Percentiles rank a stretch among this genome's conserved stretches.
These are phyloP conservation scores for Zingel zingel DNA, from an alignment of 2,113 vertebrate genomes.

Conservation along the genomic window DNA sequence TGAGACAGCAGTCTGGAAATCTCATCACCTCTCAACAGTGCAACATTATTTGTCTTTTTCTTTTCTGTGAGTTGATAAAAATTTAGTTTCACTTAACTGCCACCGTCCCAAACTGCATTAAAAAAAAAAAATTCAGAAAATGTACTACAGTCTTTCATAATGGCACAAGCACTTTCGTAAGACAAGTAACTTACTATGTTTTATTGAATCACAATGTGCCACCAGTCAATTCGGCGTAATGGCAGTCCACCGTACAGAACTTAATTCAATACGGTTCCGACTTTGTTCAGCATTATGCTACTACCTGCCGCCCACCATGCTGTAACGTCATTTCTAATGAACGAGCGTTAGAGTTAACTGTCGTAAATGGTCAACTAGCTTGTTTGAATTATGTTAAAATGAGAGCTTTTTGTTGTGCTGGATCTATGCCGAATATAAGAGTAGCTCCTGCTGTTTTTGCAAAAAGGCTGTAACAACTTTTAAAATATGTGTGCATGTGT, in stretches of 20 bases:
- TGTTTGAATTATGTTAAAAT: background rate
- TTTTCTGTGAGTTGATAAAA: background rate
- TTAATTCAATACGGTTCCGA: background rate
- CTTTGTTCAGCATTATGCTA: background rate
- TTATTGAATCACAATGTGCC: background rate
- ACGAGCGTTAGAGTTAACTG: background rate
- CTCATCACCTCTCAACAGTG: background rate
- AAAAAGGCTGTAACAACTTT: background rate
- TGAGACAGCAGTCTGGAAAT: background rate
- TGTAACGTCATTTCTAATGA: background rate
- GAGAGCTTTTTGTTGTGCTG: accelerated
- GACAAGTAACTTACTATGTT: background rate
- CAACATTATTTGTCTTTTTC: background rate
- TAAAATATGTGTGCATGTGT: accelerated
- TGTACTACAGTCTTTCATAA: background rate
- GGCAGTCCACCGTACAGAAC: accelerated
- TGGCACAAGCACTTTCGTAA: accelerated
- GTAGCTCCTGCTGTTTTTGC: accelerated
- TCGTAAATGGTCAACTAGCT: background rate
- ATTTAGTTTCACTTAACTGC: background rate
- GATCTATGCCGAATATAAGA: background rate
- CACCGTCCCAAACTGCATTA: background rate
- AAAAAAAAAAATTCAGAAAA: background rate
- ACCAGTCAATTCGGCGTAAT: background rate
- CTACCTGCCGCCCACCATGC: background rate